Evolutionary conservation across 2,888 invertebrate genomes (phyloP).

Genomic region (Andrena praecox): DNA sequence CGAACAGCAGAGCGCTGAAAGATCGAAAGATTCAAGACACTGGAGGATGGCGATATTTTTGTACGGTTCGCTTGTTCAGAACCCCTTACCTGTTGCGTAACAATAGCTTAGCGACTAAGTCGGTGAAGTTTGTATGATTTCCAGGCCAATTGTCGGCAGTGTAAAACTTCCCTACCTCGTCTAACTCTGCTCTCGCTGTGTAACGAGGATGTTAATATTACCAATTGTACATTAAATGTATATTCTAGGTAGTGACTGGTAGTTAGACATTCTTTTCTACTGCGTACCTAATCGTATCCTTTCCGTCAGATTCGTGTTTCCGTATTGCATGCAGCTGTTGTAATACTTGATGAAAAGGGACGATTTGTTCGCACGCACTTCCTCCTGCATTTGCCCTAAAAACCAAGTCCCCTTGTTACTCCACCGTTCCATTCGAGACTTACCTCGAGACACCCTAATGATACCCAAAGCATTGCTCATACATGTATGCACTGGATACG

Average conservation of each 20-base stretch:
- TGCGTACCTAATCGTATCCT: conserved; percentile 64
- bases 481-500: not conserved
- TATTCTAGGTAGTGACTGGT: conserved; percentile 15
- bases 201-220: conserved; percentile 38
- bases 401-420: not conserved
- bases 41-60: conserved; percentile 23
- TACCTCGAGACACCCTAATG: too few species aligned
- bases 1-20: conserved; percentile 76
- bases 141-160: conserved; percentile 36
- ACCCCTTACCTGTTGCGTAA: conserved; percentile 68
- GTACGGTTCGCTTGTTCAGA: conserved; percentile 11
- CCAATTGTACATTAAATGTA: conserved; percentile 30
- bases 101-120: conserved; percentile 68
- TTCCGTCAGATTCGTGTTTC: conserved; percentile 48
- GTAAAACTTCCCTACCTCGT: conserved; percentile 69
- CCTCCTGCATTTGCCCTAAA: conserved; percentile 65
- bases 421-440: too few species aligned
- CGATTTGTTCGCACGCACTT: conserved; percentile 7
- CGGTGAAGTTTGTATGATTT: conserved; percentile 61
- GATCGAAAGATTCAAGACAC: not conserved
- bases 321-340: conserved; percentile 74
- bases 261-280: not conserved
- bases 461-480: not conserved
- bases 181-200: conserved; percentile 67
- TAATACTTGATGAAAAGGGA: conserved; percentile 68